Conservation (phyloP, 1,140 invertebrate species). For the Caenorhabditis tropicalis region DNA sequence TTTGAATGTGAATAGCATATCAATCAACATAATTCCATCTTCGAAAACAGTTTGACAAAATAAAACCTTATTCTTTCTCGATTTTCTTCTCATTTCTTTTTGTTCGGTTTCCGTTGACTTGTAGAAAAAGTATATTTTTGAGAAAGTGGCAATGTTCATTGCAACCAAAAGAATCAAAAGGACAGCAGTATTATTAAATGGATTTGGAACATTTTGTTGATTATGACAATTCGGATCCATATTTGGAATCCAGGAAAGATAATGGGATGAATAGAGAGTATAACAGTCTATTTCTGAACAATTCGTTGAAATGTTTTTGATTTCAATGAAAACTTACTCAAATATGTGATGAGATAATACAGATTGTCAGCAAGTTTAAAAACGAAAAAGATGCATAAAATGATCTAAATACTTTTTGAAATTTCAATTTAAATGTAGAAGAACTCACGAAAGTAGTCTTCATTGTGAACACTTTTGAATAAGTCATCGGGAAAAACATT, state of each 20-base stretch:
- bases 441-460: not conserved
- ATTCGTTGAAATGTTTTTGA: not conserved
- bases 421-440: not conserved
- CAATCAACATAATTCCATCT: not conserved
- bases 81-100: not conserved
- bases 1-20: conserved; percentile 25
- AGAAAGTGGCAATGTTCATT: not conserved
- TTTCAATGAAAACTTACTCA: not conserved
- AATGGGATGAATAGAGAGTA: not conserved
- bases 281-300: not conserved
- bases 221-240: not conserved
- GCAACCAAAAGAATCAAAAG: not conserved
- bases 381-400: not conserved
- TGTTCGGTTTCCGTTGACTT: not conserved
- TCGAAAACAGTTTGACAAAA: not conserved
- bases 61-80: not conserved
- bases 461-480: not conserved
- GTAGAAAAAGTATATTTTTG: not conserved
- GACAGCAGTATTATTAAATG: not conserved
- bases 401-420: not conserved
- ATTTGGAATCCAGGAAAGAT: not conserved
- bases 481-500: not conserved
- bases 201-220: not conserved
- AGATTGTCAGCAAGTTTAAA: not conserved
- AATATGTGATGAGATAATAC: not conserved